A percentile compares a stretch with the other conserved stretches of the same genome.
Conservation (phyloP, 2,888 invertebrate genomes). For the Leucania comma region DNA sequence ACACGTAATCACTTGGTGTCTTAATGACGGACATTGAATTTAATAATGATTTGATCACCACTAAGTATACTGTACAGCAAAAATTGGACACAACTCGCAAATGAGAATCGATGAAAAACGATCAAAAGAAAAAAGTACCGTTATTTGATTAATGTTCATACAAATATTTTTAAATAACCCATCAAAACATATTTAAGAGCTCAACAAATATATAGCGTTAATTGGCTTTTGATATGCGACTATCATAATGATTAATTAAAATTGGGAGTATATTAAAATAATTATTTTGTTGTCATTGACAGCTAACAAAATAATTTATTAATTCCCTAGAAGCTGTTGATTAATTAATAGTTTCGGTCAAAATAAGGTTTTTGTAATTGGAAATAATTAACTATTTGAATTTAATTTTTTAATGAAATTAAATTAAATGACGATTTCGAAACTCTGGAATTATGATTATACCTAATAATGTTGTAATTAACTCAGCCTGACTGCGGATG, state of each 20-base stretch:
- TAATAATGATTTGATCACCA: conserved; percentile 51
- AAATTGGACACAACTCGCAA: conserved; percentile 26
- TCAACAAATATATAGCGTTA: conserved; percentile 40
- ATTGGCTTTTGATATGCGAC: conserved; percentile 35
- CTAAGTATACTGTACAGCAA: conserved; percentile 34
- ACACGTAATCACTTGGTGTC: conserved; percentile 61
- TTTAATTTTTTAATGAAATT: neutral
- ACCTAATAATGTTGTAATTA: neutral
- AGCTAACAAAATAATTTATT: conserved; percentile 19
- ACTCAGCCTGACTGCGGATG: neutral
- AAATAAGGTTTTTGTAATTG: neutral
- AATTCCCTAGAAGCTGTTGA: conserved; percentile 26
- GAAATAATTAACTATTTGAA: neutral
- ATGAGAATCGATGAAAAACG: conserved; percentile 19
- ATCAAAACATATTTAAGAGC: conserved; percentile 11
- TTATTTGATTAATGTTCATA: conserved; percentile 23
- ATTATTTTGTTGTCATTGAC: conserved; percentile 37
- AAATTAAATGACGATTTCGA: neutral
- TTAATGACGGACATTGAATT: conserved; percentile 62
- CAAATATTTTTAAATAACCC: conserved; percentile 34
- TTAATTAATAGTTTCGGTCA: conserved; percentile 4
- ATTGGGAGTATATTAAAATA: conserved; percentile 21
- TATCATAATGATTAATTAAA: conserved; percentile 39
- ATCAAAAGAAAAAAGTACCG: conserved; percentile 11
- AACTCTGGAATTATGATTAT: neutral